These are phyloP conservation scores for Oceanites oceanicus DNA, from an alignment of 2,113 vertebrate genomes.

Conservation along the genomic window DNA sequence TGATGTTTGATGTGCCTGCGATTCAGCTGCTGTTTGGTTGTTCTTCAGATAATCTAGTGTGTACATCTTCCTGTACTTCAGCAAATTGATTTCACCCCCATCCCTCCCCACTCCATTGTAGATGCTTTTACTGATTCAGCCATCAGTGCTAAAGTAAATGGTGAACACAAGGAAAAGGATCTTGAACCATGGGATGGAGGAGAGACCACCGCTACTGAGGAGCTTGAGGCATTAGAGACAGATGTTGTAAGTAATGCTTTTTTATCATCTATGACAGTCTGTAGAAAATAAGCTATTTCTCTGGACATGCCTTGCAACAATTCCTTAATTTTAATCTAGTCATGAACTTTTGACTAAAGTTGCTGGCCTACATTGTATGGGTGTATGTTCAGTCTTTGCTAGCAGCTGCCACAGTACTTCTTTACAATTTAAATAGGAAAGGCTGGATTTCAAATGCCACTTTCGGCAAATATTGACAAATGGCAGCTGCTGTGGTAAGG, in stretches of 20 bases:
- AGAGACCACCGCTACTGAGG: constrained; percentile 81
- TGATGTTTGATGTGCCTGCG: background rate
- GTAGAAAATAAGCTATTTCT: background rate
- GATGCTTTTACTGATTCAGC: constrained; percentile 97
- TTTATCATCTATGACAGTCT: background rate
- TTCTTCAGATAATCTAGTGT: background rate
- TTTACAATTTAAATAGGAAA: background rate
- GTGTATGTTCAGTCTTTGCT: background rate
- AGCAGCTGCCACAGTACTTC: background rate
- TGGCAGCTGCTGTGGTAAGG: constrained; percentile 23
- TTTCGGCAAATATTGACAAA: constrained; percentile 32
- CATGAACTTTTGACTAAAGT: background rate
- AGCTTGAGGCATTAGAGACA: constrained; percentile 92
- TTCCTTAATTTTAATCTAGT: background rate
- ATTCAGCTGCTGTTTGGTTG: background rate
- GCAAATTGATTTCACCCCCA: background rate
- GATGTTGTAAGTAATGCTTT: constrained; percentile 84
- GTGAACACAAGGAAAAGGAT: constrained; percentile 97
- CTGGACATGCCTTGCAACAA: background rate
- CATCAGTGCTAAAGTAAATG: constrained; percentile 90
- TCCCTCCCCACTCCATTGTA: constrained; percentile 58
- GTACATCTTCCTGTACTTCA: background rate
- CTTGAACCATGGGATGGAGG: constrained; percentile 98
- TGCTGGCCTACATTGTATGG: background rate
- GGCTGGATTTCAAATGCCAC: background rate